Conservation (phyloP, 2,797 vertebrate genomes). For the Pempheris klunzingeri region DNA sequence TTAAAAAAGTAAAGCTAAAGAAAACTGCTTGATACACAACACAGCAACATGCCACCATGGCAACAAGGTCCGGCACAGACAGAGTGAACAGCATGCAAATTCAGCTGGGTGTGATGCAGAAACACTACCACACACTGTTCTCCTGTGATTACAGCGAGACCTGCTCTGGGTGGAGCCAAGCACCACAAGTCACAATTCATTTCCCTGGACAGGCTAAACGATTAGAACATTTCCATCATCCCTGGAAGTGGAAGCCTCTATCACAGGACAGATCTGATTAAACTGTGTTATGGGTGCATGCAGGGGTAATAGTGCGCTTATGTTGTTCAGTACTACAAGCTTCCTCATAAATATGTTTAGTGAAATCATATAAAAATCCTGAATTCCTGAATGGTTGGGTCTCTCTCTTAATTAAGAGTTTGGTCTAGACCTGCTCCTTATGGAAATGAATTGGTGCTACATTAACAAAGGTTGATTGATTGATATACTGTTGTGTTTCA, state of each 20-base stretch:
- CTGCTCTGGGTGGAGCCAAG: not conserved
- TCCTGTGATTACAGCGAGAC: not conserved
- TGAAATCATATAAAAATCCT: not conserved
- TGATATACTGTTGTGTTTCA: too few species aligned
- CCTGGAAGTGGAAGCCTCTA: not conserved
- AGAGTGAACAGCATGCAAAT: constrained; percentile 48
- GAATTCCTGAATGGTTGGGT: too few species aligned
- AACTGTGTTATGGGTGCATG: not conserved
- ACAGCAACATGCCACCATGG: constrained; percentile 51
- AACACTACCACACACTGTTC: not conserved
- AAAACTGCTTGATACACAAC: constrained; percentile 30
- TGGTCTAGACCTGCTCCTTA: too few species aligned
- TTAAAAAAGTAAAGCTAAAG: not conserved
- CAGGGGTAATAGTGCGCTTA: not conserved
- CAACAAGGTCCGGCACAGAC: constrained; percentile 45
- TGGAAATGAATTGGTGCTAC: too few species aligned
- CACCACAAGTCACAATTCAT: not conserved
- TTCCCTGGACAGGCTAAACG: not conserved
- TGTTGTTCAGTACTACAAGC: not conserved
- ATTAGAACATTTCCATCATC: not conserved
- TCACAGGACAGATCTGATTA: not conserved
- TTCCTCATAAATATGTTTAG: not conserved
- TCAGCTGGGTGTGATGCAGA: constrained; percentile 14
- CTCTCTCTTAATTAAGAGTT: too few species aligned
- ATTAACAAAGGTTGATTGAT: too few species aligned